Evolutionary conservation across 1,140 invertebrate species (phyloP).

Genomic region (Meloidogyne hapla): DNA sequence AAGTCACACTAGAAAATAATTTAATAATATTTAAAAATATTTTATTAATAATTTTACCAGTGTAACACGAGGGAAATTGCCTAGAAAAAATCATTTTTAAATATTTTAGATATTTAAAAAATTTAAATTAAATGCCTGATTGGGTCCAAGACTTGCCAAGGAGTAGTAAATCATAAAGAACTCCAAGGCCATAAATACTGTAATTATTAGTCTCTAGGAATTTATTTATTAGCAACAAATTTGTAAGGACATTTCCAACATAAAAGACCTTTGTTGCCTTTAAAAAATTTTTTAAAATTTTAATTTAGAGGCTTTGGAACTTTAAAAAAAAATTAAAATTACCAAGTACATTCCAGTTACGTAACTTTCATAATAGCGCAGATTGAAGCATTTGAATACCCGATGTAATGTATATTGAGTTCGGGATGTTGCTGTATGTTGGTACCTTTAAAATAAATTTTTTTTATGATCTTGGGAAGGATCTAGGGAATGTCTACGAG

Average conservation of each 20-base stretch:
- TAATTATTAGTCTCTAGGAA: slow-evolving; percentile 68
- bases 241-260: slow-evolving; percentile 66
- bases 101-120: not conserved
- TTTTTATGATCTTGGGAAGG: not conserved
- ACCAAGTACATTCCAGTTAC: slow-evolving; percentile 62
- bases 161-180: slow-evolving; percentile 55
- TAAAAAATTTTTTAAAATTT: slow-evolving; percentile 47
- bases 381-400: slow-evolving; percentile 64
- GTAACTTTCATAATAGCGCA: slow-evolving; percentile 63
- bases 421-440: slow-evolving; percentile 62
- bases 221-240: slow-evolving; percentile 67
- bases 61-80: slow-evolving; percentile 64
- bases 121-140: slow-evolving; percentile 30
- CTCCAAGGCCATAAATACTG: slow-evolving; percentile 63
- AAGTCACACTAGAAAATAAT: slow-evolving; percentile 67
- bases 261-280: slow-evolving; percentile 68
- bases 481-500: no score
- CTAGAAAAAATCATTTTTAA: slow-evolving; percentile 18
- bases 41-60: slow-evolving; percentile 24
- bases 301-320: no score
- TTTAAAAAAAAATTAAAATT: not conserved
- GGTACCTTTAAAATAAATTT: slow-evolving; percentile 49
- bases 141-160: slow-evolving; percentile 61
- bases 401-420: slow-evolving; percentile 64
- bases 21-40: slow-evolving; percentile 14